phyloP scores from a whole-genome alignment of 2,797 vertebrate genomes.

The Sus cebifrons region DNA sequence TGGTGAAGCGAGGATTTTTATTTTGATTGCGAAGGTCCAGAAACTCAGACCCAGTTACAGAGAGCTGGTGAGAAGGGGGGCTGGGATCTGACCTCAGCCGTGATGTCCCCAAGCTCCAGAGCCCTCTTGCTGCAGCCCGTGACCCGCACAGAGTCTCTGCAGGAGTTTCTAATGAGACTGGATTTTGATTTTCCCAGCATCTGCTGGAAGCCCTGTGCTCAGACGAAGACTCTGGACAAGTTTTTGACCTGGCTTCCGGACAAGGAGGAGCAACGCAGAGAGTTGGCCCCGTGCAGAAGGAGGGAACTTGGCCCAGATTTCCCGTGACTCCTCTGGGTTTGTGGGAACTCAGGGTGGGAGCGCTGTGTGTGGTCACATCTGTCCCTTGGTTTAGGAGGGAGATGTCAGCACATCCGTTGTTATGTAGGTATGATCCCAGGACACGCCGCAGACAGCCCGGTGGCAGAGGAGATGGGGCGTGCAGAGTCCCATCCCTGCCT shows the following conservation, averaged over 20 bases:
- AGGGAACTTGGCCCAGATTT: no score
- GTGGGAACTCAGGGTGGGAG: background rate
- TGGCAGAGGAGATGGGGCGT: background rate
- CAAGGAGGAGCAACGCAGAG: background rate
- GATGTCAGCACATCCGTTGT: background rate
- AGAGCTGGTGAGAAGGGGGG: background rate
- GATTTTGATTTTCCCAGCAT: rapidly evolving
- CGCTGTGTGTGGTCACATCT: rapidly evolving
- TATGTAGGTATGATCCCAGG: background rate
- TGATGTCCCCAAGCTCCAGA: background rate
- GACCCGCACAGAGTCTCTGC: background rate
- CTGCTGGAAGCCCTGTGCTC: background rate
- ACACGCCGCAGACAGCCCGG: rapidly evolving
- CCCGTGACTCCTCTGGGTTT: rapidly evolving
- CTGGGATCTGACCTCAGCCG: background rate
- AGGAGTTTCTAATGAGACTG: background rate
- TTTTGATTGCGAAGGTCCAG: background rate
- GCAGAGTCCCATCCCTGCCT: background rate
- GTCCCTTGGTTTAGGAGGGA: background rate
- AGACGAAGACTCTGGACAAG: background rate
- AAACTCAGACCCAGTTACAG: background rate
- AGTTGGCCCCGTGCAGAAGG: no score
- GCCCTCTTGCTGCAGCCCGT: rapidly evolving
- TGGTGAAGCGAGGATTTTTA: background rate
- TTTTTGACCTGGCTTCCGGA: background rate